These are phyloP conservation scores for Calameuta pallipes DNA, from an alignment of 2,888 invertebrate species.

Conservation along the genomic window DNA sequence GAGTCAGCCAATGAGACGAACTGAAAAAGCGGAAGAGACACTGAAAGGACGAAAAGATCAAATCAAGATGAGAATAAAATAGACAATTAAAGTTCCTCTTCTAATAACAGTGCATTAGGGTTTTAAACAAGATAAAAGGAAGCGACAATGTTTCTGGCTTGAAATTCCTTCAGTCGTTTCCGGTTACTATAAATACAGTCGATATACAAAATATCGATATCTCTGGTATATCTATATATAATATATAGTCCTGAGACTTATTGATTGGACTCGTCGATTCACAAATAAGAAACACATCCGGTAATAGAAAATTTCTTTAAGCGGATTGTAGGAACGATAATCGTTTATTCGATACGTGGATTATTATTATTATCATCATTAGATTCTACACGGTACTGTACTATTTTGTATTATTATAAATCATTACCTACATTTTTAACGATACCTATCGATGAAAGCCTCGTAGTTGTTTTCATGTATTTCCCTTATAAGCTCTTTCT, in stretches of 20 bases:
- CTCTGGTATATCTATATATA: background rate
- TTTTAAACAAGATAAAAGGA: background rate
- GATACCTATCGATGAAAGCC: constrained; percentile 11
- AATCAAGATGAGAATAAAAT: background rate
- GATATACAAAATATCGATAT: background rate
- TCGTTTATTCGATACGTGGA: background rate
- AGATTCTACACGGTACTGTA: constrained; percentile 11
- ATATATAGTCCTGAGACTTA: background rate
- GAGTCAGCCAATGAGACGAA: background rate
- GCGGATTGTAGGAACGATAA: background rate
- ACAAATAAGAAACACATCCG: background rate
- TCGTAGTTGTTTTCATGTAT: constrained; percentile 7
- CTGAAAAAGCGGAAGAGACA: background rate
- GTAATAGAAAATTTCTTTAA: background rate
- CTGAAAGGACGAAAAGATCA: background rate
- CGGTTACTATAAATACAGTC: background rate
- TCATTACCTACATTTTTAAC: constrained; percentile 1
- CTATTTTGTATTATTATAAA: constrained; percentile 19
- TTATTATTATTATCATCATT: background rate
- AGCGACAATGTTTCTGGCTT: background rate
- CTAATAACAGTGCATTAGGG: background rate
- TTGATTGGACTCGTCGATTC: background rate
- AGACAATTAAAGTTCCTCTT: constrained; percentile 5
- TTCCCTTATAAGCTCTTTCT: constrained; percentile 6
- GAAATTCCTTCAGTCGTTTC: background rate